Conservation (phyloP, 2,113 vertebrate species). For the Potamarius usumacintae region DNA sequence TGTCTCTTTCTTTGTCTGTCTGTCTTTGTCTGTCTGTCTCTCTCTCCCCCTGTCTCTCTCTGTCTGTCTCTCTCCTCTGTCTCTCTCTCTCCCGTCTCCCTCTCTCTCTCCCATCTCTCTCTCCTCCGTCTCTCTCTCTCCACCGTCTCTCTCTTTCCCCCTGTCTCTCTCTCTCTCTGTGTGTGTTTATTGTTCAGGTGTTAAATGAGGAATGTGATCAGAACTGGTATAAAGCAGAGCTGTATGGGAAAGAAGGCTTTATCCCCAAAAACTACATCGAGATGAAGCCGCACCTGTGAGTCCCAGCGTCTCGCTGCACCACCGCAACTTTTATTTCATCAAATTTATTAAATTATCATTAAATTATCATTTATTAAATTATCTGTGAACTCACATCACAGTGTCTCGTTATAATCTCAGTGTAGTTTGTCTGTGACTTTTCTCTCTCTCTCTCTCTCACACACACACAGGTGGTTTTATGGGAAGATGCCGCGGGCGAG, state of each 20-base stretch:
- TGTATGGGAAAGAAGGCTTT: conserved; percentile 86
- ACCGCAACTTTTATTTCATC: neutral
- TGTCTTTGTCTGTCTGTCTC: too few relatives aligned
- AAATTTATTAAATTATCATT: neutral
- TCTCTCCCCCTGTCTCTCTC: too few relatives aligned
- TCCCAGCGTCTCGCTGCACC: conserved; percentile 20
- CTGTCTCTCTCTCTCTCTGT: too few relatives aligned
- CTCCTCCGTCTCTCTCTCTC: too few relatives aligned
- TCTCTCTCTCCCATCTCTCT: too few relatives aligned
- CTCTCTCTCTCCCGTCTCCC: too few relatives aligned
- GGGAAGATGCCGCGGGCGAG: conserved; percentile 84
- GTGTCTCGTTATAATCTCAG: neutral
- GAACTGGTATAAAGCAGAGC: conserved; percentile 91
- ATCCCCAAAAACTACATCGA: conserved; percentile 92
- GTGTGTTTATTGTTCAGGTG: conserved; percentile 67
- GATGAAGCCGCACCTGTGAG: conserved; percentile 89
- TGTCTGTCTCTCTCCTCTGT: too few relatives aligned
- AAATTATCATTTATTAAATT: too few relatives aligned
- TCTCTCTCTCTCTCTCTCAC: neutral
- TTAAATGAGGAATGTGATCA: conserved; percentile 90
- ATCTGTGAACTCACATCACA: neutral
- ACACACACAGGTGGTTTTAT: conserved; percentile 78
- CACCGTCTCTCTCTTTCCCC: too few relatives aligned
- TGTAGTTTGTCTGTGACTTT: neutral
- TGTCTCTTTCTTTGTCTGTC: too few relatives aligned